Evolutionary conservation across 1,140 invertebrate species (phyloP).

Genomic region (Leptoteleia sp.): DNA sequence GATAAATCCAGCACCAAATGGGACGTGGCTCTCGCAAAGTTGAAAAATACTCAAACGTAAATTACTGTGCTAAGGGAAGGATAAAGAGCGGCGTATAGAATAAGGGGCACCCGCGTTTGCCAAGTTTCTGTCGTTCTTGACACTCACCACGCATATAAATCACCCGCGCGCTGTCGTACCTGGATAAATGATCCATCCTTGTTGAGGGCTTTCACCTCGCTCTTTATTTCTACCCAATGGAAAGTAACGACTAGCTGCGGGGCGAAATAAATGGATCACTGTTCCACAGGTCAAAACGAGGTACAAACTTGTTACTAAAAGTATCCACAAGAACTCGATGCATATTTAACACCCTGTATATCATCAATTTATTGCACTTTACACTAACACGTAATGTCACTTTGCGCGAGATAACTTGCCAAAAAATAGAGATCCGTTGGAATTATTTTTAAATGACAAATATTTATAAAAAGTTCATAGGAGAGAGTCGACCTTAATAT

Average conservation of each 20-base stretch:
- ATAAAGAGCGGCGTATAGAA: constrained; percentile 38
- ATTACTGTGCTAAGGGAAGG: constrained; percentile 32
- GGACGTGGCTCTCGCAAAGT: constrained; percentile 30
- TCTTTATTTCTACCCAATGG: constrained; percentile 53
- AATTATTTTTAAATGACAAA: too few species aligned
- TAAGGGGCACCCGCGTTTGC: constrained; percentile 41
- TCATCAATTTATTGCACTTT: constrained; percentile 20
- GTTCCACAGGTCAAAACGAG: constrained; percentile 16
- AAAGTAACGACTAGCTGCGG: constrained; percentile 51
- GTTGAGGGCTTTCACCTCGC: constrained; percentile 58
- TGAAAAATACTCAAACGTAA: constrained; percentile 54
- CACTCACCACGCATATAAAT: constrained; percentile 63
- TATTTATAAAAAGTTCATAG: too few species aligned
- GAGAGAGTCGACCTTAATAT: too few species aligned
- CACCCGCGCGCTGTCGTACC: constrained; percentile 46
- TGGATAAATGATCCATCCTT: constrained; percentile 64
- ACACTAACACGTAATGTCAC: too few species aligned
- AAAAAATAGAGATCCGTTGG: too few species aligned
- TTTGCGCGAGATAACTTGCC: too few species aligned
- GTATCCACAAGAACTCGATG: constrained; percentile 11
- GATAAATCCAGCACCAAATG: constrained; percentile 46
- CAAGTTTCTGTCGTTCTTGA: constrained; percentile 65
- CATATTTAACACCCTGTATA: constrained; percentile 24
- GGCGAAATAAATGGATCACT: constrained; percentile 51
- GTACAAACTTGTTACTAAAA: constrained; percentile 43